phyloP scores from a whole-genome alignment of 2,888 invertebrate genomes.

The Syritta pipiens region DNA sequence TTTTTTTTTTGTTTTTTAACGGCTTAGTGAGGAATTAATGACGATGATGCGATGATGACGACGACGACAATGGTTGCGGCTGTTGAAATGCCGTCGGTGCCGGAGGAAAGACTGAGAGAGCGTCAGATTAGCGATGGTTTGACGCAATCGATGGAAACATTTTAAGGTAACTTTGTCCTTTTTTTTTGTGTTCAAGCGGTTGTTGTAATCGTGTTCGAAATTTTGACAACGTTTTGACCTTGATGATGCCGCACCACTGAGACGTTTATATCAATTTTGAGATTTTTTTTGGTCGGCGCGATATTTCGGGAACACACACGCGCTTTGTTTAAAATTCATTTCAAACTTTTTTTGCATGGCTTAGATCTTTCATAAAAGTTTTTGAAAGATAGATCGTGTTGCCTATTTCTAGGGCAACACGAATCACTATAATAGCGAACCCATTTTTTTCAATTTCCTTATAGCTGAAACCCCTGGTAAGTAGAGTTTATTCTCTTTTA shows the following conservation, averaged over 20 bases:
- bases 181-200: conserved; percentile 7
- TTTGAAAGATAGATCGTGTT: no score
- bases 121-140: conserved; percentile 26
- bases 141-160: conserved; percentile 41
- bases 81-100: conserved; percentile 5
- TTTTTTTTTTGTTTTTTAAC: conserved; percentile 29
- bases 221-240: conserved; percentile 31
- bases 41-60: neutral
- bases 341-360: no score
- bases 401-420: no score
- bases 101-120: neutral
- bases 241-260: conserved; percentile 26
- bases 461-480: no score
- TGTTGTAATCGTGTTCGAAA: conserved; percentile 6
- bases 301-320: conserved; percentile 33
- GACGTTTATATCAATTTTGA: conserved; percentile 13
- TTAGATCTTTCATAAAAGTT: no score
- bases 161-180: conserved; percentile 42
- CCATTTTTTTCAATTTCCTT: no score
- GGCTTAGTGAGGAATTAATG: conserved; percentile 28
- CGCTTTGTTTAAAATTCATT: conserved; percentile 48
- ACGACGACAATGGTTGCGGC: neutral
- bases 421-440: no score
- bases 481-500: no score
- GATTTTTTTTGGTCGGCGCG: neutral